phyloP scores from a whole-genome alignment of 1,140 invertebrate genomes.

The Whitmania pigra region DNA sequence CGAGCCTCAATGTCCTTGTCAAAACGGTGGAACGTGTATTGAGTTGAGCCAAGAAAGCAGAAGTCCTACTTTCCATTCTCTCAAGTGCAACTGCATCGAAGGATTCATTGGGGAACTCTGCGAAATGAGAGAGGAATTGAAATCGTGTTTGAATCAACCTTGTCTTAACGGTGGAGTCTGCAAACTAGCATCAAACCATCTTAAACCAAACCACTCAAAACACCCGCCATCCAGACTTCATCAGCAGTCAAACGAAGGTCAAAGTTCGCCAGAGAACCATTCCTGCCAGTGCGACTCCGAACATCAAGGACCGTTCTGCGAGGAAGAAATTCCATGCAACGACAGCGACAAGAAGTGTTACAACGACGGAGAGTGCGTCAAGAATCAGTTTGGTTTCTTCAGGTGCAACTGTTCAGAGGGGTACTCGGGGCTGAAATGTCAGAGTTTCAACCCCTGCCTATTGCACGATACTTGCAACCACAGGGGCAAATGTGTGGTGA shows the following conservation, averaged over 20 bases:
- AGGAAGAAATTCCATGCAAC: slow-evolving; percentile 21
- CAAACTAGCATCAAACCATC: not conserved
- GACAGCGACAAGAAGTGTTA: slow-evolving; percentile 20
- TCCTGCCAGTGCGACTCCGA: slow-evolving; percentile 14
- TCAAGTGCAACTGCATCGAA: slow-evolving; percentile 29
- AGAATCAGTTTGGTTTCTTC: not conserved
- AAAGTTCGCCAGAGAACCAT: not conserved
- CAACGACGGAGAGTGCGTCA: slow-evolving; percentile 19
- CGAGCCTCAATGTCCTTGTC: slow-evolving; percentile 55
- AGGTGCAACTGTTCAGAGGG: slow-evolving; percentile 18
- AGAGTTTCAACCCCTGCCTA: slow-evolving; percentile 20
- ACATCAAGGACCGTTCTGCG: slow-evolving; percentile 20
- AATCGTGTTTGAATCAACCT: not conserved
- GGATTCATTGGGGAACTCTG: slow-evolving; percentile 17
- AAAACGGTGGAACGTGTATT: slow-evolving; percentile 76
- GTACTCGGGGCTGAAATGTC: slow-evolving; percentile 18
- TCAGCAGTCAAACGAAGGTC: too few relatives aligned
- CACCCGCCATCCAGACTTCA: not conserved
- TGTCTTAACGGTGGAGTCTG: slow-evolving; percentile 12
- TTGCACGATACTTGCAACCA: slow-evolving; percentile 12
- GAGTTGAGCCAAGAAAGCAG: slow-evolving; percentile 16
- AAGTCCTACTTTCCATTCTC: too few relatives aligned
- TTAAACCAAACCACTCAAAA: not conserved
- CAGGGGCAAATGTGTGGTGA: slow-evolving; percentile 17
- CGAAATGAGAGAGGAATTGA: slow-evolving; percentile 3